phyloP scores from a whole-genome alignment of 2,113 vertebrate species.

The Aspidoscelis tigris region DNA sequence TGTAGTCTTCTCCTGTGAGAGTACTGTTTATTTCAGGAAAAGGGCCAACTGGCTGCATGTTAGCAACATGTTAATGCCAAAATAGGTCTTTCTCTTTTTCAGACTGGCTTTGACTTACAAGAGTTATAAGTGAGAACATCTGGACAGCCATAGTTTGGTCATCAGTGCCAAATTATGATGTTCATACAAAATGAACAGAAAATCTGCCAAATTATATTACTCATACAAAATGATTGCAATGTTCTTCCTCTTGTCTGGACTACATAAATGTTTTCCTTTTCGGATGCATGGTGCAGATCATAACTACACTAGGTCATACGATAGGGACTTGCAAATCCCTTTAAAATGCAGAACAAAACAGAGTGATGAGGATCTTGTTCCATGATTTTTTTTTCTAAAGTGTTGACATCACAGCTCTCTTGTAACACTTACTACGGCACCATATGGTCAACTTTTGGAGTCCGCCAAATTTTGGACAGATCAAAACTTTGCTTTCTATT shows the following conservation, averaged over 20 bases:
- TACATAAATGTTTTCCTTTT: not conserved
- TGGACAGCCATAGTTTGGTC: too few relatives aligned
- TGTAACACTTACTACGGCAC: not conserved
- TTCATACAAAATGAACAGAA: not conserved
- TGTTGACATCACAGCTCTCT: not conserved
- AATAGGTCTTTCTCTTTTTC: not conserved
- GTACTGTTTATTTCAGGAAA: too few relatives aligned
- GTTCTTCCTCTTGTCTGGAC: not conserved
- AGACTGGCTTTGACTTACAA: not conserved
- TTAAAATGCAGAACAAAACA: not conserved
- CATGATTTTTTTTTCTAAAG: not conserved
- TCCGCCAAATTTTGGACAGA: too few relatives aligned
- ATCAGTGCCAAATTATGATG: too few relatives aligned
- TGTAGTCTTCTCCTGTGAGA: too few relatives aligned
- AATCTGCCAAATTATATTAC: too few relatives aligned
- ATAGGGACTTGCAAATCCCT: not conserved
- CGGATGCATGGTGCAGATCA: not conserved
- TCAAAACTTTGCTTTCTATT: too few relatives aligned
- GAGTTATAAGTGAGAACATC: not conserved
- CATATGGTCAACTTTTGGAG: too few relatives aligned
- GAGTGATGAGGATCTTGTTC: too few relatives aligned
- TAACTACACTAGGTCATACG: not conserved
- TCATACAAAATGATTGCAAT: not conserved
- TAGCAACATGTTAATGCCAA: not conserved
- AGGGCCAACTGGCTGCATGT: too few relatives aligned